Base-by-base conservation (phyloP, 2,797 vertebrate species). In the Pachyuromys duprasi region DNA sequence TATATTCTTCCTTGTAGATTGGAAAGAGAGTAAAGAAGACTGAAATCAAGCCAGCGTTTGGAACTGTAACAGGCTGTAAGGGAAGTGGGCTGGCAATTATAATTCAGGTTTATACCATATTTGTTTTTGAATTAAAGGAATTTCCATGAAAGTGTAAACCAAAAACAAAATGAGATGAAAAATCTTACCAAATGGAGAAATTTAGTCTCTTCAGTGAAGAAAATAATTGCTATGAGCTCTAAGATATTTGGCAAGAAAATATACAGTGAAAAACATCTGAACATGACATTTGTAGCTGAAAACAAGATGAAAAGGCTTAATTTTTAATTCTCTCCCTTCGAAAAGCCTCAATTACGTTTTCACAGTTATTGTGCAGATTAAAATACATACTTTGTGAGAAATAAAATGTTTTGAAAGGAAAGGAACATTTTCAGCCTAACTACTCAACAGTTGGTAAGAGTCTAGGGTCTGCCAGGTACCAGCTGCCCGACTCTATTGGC, bases 71-170 rank as follows among this genome's bases (percentile, higher is more conserved):
- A 91, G 26, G 13, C 49, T 92, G 5, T 88, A 62, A 96, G 86
- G 65, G 93, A 93, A 95, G 95, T 90, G 39, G 79, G n/a, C 75
- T 67, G 93, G 89, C 81, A 96, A 90, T 92, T 96, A 18, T 91
- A 96, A 86, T 94, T 90, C 76, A 90, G 28, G 76, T 79, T 96
- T 90, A 94, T 17, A 82, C 53, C 75, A 95, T 82, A 65, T 95
- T 95, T 92, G 79, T 80, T 95, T 97, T 91, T 89, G 74, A 95
- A 93, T 95, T 62, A 94, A 93, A 89, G 79, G 78, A 65, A 74
- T 86, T 94, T 91, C 45, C 31, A 86, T 84, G 82, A 89, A 96
- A 95, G 87, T 87, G n/a, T 84, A 95, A 94, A 80, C 33, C 45
- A 74, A 63, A 80, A 81, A 1, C 26, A 81, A 93, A 62, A 60